These are phyloP conservation scores for Tetragnatha montana DNA, from an alignment of 2,888 invertebrate genomes.

Conservation along the genomic window DNA sequence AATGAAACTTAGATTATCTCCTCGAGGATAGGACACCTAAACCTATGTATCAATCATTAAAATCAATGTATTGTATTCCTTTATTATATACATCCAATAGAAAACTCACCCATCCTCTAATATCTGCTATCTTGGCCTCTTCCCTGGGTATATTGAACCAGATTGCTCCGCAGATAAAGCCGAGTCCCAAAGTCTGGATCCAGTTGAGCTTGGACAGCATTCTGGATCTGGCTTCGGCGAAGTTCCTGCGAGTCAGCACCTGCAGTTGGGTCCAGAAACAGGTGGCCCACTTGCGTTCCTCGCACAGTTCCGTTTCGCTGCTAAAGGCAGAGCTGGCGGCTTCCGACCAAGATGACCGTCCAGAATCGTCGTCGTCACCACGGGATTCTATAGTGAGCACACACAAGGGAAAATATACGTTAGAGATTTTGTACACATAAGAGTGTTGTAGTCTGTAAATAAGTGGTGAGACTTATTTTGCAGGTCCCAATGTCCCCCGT, in stretches of 20 bases:
- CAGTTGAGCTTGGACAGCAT: conserved; percentile 87
- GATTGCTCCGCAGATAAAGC: conserved; percentile 84
- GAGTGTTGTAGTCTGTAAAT: too few species aligned
- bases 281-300: conserved; percentile 81
- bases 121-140: conserved; percentile 85
- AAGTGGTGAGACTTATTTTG: too few species aligned
- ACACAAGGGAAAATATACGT: not conserved
- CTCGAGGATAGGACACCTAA: too few species aligned
- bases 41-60: too few species aligned
- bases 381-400: conserved; percentile 38
- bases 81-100: not conserved
- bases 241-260: conserved; percentile 85
- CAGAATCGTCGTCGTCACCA: conserved; percentile 80
- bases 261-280: conserved; percentile 87
- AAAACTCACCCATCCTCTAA: conserved; percentile 82
- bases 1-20: not conserved
- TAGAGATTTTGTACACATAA: too few species aligned
- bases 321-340: conserved; percentile 74
- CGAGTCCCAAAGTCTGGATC: conserved; percentile 85
- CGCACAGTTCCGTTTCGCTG: conserved; percentile 76
- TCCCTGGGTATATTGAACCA: conserved; percentile 86
- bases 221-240: conserved; percentile 84
- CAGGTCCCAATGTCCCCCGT: too few species aligned
- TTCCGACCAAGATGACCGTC: conserved; percentile 81
- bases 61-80: not conserved